Evolutionary conservation across 2,113 vertebrate genomes (phyloP).

Genomic region (Labeo catla): DNA sequence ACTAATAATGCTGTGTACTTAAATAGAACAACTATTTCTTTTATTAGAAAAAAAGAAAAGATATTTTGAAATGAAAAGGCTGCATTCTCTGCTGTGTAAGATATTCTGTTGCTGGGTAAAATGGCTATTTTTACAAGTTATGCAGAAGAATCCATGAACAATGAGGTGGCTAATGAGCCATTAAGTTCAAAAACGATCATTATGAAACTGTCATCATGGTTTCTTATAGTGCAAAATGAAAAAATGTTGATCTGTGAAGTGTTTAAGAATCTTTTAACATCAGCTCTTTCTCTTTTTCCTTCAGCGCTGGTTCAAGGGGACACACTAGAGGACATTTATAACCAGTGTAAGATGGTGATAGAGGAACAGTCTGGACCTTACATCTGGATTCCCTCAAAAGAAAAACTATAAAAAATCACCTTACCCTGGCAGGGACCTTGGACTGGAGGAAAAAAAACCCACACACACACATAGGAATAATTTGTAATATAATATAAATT

Average conservation of each 20-base stretch:
- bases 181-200: constrained; percentile 31
- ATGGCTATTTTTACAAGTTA: constrained; percentile 14
- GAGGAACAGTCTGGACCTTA: constrained; percentile 98
- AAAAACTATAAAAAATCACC: constrained; percentile 90
- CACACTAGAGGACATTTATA: constrained; percentile 98
- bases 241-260: background rate
- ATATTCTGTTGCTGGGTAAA: constrained; percentile 29
- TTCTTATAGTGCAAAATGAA: constrained; percentile 5
- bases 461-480: constrained; percentile 72
- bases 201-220: background rate
- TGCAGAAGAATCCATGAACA: background rate
- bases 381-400: constrained; percentile 99
- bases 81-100: background rate
- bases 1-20: background rate
- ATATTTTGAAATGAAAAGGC: background rate
- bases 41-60: background rate
- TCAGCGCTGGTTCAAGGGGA: constrained; percentile 97
- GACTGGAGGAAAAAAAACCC: constrained; percentile 66
- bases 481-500: constrained; percentile 88
- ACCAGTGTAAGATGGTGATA: constrained; percentile 97
- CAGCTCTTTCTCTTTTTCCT: constrained; percentile 49
- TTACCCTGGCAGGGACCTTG: constrained; percentile 75
- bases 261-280: background rate
- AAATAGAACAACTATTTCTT: background rate
- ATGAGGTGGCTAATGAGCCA: constrained; percentile 42